Conservation (phyloP, 2,888 invertebrate genomes). For the Spodoptera picta region DNA sequence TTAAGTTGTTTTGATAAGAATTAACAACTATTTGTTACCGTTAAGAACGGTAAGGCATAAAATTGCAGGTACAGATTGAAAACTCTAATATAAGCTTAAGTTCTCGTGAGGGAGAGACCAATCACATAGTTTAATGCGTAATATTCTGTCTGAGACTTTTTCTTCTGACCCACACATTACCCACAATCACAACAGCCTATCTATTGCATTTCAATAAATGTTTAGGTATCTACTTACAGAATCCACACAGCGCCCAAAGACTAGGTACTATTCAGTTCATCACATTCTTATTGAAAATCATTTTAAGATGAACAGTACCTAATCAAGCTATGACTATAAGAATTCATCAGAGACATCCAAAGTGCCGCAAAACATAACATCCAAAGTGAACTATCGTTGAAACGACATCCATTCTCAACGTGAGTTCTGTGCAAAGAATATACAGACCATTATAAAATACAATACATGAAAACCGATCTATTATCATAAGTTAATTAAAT, state of each 20-base stretch:
- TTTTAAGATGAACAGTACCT: neutral
- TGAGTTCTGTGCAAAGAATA: conserved; percentile 52
- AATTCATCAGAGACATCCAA: conserved; percentile 16
- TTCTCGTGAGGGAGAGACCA: conserved; percentile 11
- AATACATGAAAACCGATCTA: conserved; percentile 42
- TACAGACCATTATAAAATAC: conserved; percentile 42
- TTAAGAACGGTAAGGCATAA: conserved; percentile 30
- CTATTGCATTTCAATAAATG: neutral
- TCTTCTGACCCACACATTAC: neutral
- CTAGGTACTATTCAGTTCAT: conserved; percentile 1
- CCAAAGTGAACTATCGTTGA: conserved; percentile 13
- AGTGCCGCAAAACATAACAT: conserved; percentile 17
- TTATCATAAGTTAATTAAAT: conserved; percentile 4
- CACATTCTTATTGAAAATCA: neutral
- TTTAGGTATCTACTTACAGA: neutral
- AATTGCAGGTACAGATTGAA: conserved; percentile 17
- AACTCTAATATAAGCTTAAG: conserved; percentile 13
- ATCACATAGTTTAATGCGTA: conserved; percentile 3
- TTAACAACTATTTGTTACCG: neutral
- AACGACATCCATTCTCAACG: conserved; percentile 19
- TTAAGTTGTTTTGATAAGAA: conserved; percentile 9
- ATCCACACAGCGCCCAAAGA: conserved; percentile 10
- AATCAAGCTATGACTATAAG: conserved; percentile 25
- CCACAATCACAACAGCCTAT: neutral
- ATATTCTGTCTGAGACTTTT: neutral